Base-by-base conservation (phyloP, 2,888 invertebrate genomes). In the Luffia ferchaultella region DNA sequence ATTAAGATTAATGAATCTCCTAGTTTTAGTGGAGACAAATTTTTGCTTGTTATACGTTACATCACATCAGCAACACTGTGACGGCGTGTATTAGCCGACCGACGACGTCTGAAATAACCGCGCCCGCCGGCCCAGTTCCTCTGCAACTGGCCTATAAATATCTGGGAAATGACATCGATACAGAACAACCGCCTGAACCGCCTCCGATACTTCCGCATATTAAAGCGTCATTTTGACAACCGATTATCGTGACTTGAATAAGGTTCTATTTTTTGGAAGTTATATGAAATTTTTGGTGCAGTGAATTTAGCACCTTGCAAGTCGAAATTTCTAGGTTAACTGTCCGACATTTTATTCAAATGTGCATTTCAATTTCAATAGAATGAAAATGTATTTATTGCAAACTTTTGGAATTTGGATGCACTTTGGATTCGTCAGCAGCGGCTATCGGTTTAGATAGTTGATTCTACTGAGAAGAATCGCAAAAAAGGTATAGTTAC, bases 261-360 rank as follows among this genome's bases (percentile, higher is more conserved):
- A n/a, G n/a, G n/a, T n/a, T n/a, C n/a, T n/a, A n/a, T n/a, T n/a
- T n/a, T n/a, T n/a, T n/a, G n/a, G n/a, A n/a, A n/a, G n/a, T n/a
- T n/a, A n/a, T n/a, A n/a, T n/a, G n/a, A n/a, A n/a, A n/a, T n/a
- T n/a, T n/a, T n/a, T 18, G 16, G 60, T 56, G 50, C 55, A 55
- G 54, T 54, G 58, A 48, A 56, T 55, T 59, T 48, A 50, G 43
- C 16, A 52, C 48, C 45, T 41, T 45, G 57, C 55, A 53, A 55
- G 54, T 53, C 51, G 56, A 54, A 57, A 53, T 54, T 58, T 57
- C 55, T 59, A 60, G 62, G 52, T 58, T n/a, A n/a, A n/a, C n/a
- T n/a, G n/a, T n/a, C n/a, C n/a, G n/a, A n/a, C n/a, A n/a, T n/a
- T n/a, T n/a, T n/a, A n/a, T n/a, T n/a, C n/a, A n/a, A n/a, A n/a